These are phyloP conservation scores for Augochlorella aurata DNA, from an alignment of 2,888 invertebrate species.

Conservation along the genomic window DNA sequence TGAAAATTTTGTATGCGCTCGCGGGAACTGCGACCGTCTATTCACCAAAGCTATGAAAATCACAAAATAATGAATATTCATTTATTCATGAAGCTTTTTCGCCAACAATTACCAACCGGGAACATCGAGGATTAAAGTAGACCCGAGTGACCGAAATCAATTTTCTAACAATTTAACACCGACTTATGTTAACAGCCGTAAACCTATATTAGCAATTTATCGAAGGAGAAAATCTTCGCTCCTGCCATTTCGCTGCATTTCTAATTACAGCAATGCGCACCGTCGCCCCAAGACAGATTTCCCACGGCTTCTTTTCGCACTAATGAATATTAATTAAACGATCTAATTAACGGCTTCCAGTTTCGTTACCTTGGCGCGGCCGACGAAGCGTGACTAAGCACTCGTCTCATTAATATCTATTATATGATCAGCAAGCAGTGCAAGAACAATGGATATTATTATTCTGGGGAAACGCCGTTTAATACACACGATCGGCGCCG, in stretches of 20 bases:
- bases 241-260: background rate
- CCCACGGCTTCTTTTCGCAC: background rate
- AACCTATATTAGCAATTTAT: background rate
- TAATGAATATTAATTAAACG: slow-evolving; percentile 20
- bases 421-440: background rate
- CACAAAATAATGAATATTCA: background rate
- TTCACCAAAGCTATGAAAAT: background rate
- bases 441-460: slow-evolving; percentile 5
- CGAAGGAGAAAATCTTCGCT: background rate
- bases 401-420: slow-evolving; percentile 22
- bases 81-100: background rate
- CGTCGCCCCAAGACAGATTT: background rate
- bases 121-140: background rate
- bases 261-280: background rate
- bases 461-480: background rate
- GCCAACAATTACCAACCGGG: background rate
- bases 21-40: no score
- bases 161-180: background rate
- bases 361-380: background rate
- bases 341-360: background rate
- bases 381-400: background rate
- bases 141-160: background rate
- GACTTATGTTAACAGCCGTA: background rate
- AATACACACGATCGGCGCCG: background rate
- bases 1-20: no score